phyloP scores from a whole-genome alignment of 2,113 vertebrate species.

The Pycnonotus jocosus region DNA sequence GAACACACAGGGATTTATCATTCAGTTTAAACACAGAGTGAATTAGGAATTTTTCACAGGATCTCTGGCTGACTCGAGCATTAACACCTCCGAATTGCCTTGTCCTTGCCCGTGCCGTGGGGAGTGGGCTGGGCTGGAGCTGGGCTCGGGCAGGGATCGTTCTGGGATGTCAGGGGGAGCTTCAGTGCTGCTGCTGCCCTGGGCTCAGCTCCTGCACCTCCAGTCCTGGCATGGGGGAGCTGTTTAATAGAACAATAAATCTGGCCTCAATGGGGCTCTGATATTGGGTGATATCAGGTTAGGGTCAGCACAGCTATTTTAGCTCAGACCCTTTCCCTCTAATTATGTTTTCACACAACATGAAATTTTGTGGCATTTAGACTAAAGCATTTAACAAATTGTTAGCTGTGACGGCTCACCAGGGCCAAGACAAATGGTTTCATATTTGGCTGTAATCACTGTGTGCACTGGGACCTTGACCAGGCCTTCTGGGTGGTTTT shows the following conservation, averaged over 20 bases:
- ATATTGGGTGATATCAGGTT: not conserved
- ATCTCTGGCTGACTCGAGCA: not conserved
- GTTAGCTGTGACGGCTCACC: not conserved
- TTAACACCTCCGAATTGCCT: not conserved
- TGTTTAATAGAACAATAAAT: not conserved
- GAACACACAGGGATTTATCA: not conserved
- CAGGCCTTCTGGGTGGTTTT: not conserved
- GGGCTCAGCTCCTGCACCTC: not conserved
- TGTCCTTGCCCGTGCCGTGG: not conserved
- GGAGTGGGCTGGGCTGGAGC: not conserved
- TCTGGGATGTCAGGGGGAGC: not conserved
- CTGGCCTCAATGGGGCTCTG: not conserved
- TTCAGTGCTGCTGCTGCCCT: rapidly evolving
- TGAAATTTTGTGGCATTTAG: not conserved
- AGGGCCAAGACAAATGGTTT: not conserved
- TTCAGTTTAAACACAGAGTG: not conserved
- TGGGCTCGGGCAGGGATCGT: not conserved
- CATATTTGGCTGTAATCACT: not conserved
- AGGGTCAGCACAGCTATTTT: not conserved
- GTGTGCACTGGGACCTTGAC: not conserved
- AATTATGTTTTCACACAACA: not conserved
- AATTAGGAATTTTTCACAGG: not conserved
- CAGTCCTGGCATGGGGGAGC: not conserved
- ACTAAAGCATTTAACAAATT: not conserved
- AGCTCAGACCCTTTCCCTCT: not conserved